Evolutionary conservation across 2,113 vertebrate genomes (phyloP).

Genomic region (Eretmochelys imbricata): DNA sequence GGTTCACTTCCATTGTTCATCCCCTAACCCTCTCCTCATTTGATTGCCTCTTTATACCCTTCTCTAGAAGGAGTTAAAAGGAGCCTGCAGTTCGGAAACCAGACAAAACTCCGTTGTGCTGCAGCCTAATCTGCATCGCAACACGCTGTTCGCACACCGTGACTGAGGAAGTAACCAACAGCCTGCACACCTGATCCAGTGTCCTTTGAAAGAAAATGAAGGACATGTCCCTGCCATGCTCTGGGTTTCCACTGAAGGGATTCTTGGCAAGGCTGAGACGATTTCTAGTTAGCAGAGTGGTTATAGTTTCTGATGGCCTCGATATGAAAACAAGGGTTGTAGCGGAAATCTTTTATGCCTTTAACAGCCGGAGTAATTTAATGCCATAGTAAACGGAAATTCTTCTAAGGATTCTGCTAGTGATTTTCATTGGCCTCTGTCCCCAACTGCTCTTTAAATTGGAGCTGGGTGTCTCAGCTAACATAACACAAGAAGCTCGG

Average conservation of each 20-base stretch:
- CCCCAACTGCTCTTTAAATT: background rate
- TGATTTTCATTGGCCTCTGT: accelerated
- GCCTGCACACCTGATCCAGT: background rate
- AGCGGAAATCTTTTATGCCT: background rate
- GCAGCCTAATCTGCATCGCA: background rate
- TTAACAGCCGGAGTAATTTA: background rate
- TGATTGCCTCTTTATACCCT: background rate
- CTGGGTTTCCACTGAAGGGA: background rate
- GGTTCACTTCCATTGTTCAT: background rate
- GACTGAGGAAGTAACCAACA: too few species aligned
- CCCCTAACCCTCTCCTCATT: background rate
- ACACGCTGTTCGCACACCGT: background rate
- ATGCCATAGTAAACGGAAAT: background rate
- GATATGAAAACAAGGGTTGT: background rate
- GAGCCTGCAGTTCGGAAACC: background rate
- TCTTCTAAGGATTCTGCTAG: background rate
- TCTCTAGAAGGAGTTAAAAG: background rate
- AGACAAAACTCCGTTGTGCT: background rate
- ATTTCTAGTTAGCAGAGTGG: background rate
- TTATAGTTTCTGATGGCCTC: background rate
- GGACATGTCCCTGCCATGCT: background rate
- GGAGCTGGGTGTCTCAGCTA: accelerated
- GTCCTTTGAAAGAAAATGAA: background rate
- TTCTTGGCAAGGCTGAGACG: background rate
- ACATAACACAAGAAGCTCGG: background rate